Evolutionary conservation across 2,888 invertebrate genomes (phyloP), one percentile per base, ranked within the genome.

Genomic region (Perizoma affinitatum): DNA sequence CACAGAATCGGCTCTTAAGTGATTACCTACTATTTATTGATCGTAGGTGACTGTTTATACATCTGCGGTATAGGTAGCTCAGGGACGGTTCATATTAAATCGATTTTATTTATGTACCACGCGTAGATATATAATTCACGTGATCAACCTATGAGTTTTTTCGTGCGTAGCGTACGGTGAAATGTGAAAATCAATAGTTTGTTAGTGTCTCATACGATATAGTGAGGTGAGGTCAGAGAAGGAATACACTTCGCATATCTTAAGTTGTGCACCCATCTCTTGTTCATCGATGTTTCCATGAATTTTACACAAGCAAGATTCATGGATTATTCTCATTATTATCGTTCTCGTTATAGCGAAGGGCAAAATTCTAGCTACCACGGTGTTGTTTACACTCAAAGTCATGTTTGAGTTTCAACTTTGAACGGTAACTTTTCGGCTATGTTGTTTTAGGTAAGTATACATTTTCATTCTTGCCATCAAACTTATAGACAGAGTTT

Each of bases 11-110:
- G 53, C 58, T 54, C 47, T 54, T 61, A 65, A 65, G 61, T 65
- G 61, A 61, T 61, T 65, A 64, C 54, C 51, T 48, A 58, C 58
- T 65, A 65, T 65, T 65, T 65, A 65, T 65, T 65, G 65, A 65
- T 61, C 61, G 65, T 35, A 61, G 54, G 55, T 61, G 58, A 61
- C 58, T 65, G 65, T 65, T 61, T 65, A 55, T 61, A 65, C 56
- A 61, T 61, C 65, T 46, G 36, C 9, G 49, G 22, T 57, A 73
- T 58, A 54, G 69, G 78, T 54, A 69, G 78, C 74, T 83, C 83
- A 82, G 74, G 83, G 84, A 74, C 83, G 72, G 74, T 62, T 70
- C 70, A 66, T 61, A 71, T 67, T 68, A 69, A 83, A 86, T 86
- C 86, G 55, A 70, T 68, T 67, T 45, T 61, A 65, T 62, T 59